These are phyloP conservation scores for Meiosimyza decipiens DNA, from an alignment of 2,888 invertebrate species.

Conservation along the genomic window DNA sequence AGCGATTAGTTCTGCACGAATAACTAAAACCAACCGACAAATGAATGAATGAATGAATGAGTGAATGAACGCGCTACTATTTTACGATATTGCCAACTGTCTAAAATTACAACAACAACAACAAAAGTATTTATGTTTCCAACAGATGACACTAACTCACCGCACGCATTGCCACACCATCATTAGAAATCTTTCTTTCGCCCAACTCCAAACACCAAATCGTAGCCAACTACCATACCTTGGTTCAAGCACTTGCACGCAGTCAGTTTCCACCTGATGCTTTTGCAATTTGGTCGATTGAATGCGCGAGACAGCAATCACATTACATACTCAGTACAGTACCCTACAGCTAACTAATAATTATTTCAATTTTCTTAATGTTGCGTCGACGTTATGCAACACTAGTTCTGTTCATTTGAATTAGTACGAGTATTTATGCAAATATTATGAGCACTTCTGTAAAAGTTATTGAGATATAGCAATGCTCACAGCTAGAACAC, in stretches of 20 bases:
- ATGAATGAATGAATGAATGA: too few species aligned
- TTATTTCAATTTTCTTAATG: constrained; percentile 27
- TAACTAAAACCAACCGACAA: constrained; percentile 42
- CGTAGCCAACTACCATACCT: not conserved
- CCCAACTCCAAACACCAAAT: not conserved
- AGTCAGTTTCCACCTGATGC: constrained; percentile 45
- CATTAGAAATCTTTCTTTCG: too few species aligned
- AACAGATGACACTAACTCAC: constrained; percentile 21
- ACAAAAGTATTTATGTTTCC: constrained; percentile 22
- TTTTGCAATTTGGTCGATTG: constrained; percentile 30
- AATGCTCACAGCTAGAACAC: too few species aligned
- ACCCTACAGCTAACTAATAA: not conserved
- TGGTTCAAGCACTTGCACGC: not conserved
- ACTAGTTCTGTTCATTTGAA: constrained; percentile 19
- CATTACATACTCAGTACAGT: too few species aligned
- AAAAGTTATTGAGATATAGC: too few species aligned
- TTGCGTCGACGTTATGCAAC: constrained; percentile 19
- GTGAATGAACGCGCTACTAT: not conserved
- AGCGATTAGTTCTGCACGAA: constrained; percentile 51
- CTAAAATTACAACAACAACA: constrained; percentile 21
- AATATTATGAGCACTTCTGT: too few species aligned
- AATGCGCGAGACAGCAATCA: constrained; percentile 15
- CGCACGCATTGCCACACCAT: not conserved
- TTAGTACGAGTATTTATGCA: not conserved
- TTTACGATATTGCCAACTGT: constrained; percentile 32